These are phyloP conservation scores for Oophaga pumilio DNA, from an alignment of 2,113 vertebrate genomes.

Conservation along the genomic window DNA sequence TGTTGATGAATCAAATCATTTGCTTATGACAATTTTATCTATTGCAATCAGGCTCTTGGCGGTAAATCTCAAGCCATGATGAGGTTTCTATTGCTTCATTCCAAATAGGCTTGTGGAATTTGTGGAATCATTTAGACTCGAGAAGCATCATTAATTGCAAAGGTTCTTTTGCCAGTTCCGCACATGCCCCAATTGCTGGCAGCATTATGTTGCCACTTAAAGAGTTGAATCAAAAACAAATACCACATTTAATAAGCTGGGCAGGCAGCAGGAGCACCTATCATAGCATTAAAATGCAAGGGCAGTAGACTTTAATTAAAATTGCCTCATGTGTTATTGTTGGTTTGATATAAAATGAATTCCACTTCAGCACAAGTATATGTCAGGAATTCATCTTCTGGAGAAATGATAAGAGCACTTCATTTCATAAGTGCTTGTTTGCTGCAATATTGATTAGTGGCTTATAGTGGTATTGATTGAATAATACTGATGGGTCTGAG, in stretches of 20 bases:
- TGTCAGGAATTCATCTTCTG: constrained; percentile 47
- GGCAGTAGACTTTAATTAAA: constrained; percentile 49
- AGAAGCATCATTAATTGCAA: constrained; percentile 49
- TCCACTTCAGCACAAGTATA: constrained; percentile 34
- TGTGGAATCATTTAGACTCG: constrained; percentile 48
- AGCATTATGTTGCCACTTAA: constrained; percentile 14
- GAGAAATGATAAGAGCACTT: constrained; percentile 52
- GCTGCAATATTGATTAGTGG: constrained; percentile 52
- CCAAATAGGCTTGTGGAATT: constrained; percentile 51
- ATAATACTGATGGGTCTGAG: constrained; percentile 36
- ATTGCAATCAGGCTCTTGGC: constrained; percentile 36
- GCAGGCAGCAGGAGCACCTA: constrained; percentile 30
- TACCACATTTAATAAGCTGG: constrained; percentile 3
- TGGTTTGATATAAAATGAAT: constrained; percentile 26
- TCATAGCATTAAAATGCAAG: constrained; percentile 27
- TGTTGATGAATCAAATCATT: not conserved
- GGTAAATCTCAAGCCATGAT: not conserved
- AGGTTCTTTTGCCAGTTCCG: constrained; percentile 30
- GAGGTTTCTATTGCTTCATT: constrained; percentile 28
- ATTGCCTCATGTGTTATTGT: constrained; percentile 19
- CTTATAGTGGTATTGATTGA: constrained; percentile 44
- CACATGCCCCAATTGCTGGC: constrained; percentile 30
- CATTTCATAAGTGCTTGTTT: constrained; percentile 49
- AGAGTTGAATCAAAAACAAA: constrained; percentile 34
- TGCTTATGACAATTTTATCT: constrained; percentile 12